A percentile compares a stretch with the other conserved stretches of the same genome.
Evolutionary conservation across 2,797 vertebrate species (phyloP).

Genomic region (Mormyrus proboscirostris): DNA sequence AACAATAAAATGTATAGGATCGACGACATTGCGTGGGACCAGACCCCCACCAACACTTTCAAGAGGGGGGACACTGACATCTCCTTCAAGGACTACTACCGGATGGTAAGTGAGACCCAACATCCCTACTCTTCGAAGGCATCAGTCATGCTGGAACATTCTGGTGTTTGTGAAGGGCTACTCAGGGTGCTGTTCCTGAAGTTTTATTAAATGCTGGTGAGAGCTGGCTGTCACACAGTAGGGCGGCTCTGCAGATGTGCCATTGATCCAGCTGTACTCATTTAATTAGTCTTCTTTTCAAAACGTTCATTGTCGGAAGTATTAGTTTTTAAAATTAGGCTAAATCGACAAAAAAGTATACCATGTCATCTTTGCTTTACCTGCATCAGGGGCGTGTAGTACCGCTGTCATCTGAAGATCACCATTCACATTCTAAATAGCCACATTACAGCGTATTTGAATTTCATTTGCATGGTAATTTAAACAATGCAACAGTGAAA

Average conservation of each 20-base stretch:
- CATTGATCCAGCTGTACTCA: neutral
- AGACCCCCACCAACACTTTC: constrained; percentile 76
- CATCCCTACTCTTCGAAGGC: neutral
- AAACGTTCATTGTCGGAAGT: no score
- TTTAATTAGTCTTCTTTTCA: neutral
- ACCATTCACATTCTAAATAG: no score
- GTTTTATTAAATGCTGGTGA: neutral
- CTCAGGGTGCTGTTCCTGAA: neutral
- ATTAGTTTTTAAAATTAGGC: no score
- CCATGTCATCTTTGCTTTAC: no score
- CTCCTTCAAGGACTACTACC: constrained; percentile 79
- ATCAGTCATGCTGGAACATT: neutral
- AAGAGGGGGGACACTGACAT: constrained; percentile 71
- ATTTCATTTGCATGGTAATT: no score
- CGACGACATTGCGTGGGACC: constrained; percentile 89
- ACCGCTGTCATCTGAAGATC: no score
- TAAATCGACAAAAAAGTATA: no score
- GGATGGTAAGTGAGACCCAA: constrained; percentile 55
- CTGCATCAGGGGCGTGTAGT: no score
- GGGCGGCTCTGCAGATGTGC: neutral
- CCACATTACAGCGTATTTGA: no score
- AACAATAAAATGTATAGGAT: constrained; percentile 93
- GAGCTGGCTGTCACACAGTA: neutral
- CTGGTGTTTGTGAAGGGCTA: neutral
- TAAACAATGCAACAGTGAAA: no score